These are phyloP conservation scores for Tragelaphus eurycerus DNA, from an alignment of 2,797 vertebrate species.

Conservation along the genomic window DNA sequence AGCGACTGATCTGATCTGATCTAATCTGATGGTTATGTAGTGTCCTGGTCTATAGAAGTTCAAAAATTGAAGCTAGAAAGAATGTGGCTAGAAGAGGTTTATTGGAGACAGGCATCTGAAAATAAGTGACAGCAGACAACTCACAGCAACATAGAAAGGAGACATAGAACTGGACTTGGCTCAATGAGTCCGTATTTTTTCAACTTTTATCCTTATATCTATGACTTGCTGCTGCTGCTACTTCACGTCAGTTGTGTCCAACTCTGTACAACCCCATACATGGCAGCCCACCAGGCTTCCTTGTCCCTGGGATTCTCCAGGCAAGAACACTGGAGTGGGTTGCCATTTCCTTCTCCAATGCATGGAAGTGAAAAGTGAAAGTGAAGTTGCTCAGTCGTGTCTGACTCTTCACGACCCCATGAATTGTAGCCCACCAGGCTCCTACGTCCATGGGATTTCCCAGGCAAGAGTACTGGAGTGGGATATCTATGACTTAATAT, in stretches of 20 bases:
- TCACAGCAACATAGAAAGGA: background rate
- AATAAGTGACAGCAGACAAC: background rate
- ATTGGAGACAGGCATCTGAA: background rate
- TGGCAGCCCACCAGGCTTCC: accelerated
- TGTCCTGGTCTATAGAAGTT: background rate
- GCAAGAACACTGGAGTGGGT: no score
- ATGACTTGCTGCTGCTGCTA: background rate
- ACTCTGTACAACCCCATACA: no score
- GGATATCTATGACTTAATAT: background rate
- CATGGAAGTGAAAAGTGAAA: no score
- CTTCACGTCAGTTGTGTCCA: accelerated
- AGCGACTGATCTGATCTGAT: no score
- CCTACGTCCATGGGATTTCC: no score
- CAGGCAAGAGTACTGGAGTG: no score
- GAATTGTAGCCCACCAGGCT: no score
- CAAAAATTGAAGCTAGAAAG: background rate
- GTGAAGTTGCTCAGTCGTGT: no score
- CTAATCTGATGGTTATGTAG: no score
- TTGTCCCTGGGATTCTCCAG: no score
- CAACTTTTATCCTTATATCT: background rate
- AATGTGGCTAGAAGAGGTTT: background rate
- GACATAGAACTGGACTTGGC: background rate
- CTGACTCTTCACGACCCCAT: no score
- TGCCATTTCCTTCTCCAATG: no score
- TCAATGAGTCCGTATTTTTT: background rate